Evolutionary conservation across 1,140 invertebrate species (phyloP), one percentile per base, ranked within the genome.

Genomic region (Popillia japonica): DNA sequence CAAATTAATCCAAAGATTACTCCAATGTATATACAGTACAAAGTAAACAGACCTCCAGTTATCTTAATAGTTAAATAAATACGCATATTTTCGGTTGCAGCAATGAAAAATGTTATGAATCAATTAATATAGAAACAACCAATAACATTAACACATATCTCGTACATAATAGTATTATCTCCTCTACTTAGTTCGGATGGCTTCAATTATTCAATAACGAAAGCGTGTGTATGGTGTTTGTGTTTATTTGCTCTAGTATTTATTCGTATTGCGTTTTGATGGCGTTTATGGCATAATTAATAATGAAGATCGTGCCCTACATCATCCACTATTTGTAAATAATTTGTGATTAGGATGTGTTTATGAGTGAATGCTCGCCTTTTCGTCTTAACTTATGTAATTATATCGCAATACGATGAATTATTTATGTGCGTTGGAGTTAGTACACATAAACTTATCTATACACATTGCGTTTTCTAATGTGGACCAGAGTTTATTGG

Each of bases 251-350:
- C 61, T 68, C 61, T 20, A 68, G 27, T 68, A 68, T 34, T 22
- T 10, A 68, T 68, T 22, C 61, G 61, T 68, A 68, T 68, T 68
- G 61, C 27, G 48, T 68, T 68, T 68, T 68, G 22, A 68, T 68
- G 61, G 61, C 61, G 27, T 68, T 68, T 68, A 68, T 68, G 61
- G 27, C 61, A 68, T 68, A 68, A 68, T 68, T 68, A 68, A 68
- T 68, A 68, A 68, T 20, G 61, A 22, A 68, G 61, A 68, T 68
- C 61, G 61, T 68, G 61, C 61, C 61, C 61, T 68, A 68, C 61
- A 68, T 68, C 61, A 34, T 34, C 61, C 20, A 68, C 22, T 68
- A 68, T 68, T 68, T 68, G 61, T 68, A 68, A 68, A 68, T 68
- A 68, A 68, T 27, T 68, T 68, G 61, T 68, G 61, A 68, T 68